These are phyloP conservation scores for Lepidocyrtinus sp. DNA, from an alignment of 2,888 invertebrate species.

Conservation along the genomic window DNA sequence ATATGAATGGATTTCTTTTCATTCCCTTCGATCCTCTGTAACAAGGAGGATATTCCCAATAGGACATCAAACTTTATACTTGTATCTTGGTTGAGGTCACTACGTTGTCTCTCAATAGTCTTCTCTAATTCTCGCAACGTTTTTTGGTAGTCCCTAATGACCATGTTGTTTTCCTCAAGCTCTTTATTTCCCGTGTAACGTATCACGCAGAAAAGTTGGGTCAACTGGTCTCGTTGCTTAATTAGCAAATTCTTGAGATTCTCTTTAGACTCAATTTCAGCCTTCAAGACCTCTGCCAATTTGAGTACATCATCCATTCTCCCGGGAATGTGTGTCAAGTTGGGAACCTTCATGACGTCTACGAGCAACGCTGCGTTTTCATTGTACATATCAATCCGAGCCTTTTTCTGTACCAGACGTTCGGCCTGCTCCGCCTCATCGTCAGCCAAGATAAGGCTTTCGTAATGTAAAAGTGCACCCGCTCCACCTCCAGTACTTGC, in stretches of 20 bases:
- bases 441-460: background rate
- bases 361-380: constrained; percentile 56
- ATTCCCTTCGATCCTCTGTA: constrained; percentile 10
- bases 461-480: background rate
- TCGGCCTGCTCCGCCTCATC: constrained; percentile 19
- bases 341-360: constrained; percentile 33
- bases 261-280: constrained; percentile 58
- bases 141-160: constrained; percentile 23
- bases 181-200: constrained; percentile 54
- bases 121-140: constrained; percentile 5
- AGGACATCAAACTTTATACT: background rate
- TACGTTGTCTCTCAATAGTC: background rate
- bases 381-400: constrained; percentile 58
- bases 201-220: constrained; percentile 59
- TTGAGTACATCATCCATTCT: constrained; percentile 23
- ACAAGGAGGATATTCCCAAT: background rate
- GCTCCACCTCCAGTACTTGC: too few species aligned
- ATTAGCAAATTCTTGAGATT: constrained; percentile 50
- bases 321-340: constrained; percentile 24
- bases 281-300: constrained; percentile 15
- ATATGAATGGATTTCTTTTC: constrained; percentile 20
- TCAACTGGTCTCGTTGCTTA: constrained; percentile 57
- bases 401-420: constrained; percentile 39
- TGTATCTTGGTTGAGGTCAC: constrained; percentile 9
- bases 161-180: constrained; percentile 12